Conservation (phyloP, 2,888 invertebrate species). For the Xestia rhomboidea region DNA sequence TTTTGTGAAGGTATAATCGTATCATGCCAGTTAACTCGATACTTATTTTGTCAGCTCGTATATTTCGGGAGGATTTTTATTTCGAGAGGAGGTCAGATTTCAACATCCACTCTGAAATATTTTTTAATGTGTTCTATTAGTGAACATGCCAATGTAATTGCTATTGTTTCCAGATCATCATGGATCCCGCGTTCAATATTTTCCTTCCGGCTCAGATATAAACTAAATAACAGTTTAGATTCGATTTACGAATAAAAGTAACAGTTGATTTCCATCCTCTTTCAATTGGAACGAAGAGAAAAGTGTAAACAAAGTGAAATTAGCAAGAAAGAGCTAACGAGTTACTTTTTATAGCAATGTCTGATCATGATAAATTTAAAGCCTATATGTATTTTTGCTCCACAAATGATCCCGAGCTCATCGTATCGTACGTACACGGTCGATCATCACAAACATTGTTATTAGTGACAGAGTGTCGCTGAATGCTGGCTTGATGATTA, state of each 20-base stretch:
- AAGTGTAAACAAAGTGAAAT: constrained; percentile 47
- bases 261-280: constrained; percentile 41
- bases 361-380: constrained; percentile 9
- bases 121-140: neutral
- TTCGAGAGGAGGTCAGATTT: constrained; percentile 26
- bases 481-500: constrained; percentile 43
- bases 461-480: constrained; percentile 38
- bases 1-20: constrained; percentile 76
- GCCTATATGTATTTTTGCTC: constrained; percentile 8
- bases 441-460: constrained; percentile 44
- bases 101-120: constrained; percentile 17
- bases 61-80: constrained; percentile 40
- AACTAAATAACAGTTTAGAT: constrained; percentile 4
- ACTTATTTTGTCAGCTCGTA: constrained; percentile 62
- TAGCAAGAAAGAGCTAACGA: constrained; percentile 25
- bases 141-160: neutral
- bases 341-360: constrained; percentile 17
- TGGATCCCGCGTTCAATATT: neutral
- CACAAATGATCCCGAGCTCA: constrained; percentile 16
- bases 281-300: constrained; percentile 38
- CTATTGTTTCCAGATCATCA: constrained; percentile 14
- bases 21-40: constrained; percentile 67
- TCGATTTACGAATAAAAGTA: constrained; percentile 38
- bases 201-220: constrained; percentile 9
- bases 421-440: constrained; percentile 6